Conservation (phyloP, 2,888 invertebrate species). For the Tenthredo amoena region DNA sequence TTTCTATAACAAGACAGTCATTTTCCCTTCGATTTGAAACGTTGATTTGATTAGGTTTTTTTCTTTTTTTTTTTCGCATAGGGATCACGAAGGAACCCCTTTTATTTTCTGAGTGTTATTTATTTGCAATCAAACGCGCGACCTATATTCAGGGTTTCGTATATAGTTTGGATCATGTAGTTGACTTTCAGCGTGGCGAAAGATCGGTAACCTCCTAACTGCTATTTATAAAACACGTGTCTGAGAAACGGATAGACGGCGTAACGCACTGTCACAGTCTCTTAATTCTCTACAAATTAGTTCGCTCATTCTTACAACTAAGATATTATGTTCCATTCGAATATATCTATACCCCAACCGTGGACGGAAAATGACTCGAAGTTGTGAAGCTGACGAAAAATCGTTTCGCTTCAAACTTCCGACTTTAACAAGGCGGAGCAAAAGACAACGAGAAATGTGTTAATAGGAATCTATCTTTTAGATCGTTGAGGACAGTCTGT, state of each 20-base stretch:
- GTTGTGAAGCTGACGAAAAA: constrained; percentile 1
- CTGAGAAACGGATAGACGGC: constrained; percentile 30
- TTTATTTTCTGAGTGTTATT: not conserved
- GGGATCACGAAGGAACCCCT: not conserved
- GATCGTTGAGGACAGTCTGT: constrained; percentile 1
- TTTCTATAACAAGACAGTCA: not conserved
- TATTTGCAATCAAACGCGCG: not conserved
- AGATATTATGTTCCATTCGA: constrained; percentile 41
- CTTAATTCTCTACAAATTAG: constrained; percentile 43
- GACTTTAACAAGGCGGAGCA: constrained; percentile 34
- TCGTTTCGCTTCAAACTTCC: constrained; percentile 32
- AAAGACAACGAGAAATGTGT: constrained; percentile 32
- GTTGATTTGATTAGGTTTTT: not conserved
- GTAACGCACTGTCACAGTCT: constrained; percentile 30
- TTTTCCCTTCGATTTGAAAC: no score
- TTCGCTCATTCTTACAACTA: constrained; percentile 37
- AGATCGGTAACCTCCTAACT: constrained; percentile 44
- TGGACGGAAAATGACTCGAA: not conserved
- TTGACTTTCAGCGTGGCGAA: constrained; percentile 17
- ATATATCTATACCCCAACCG: not conserved
- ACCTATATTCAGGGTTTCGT: constrained; percentile 17
- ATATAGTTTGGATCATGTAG: not conserved
- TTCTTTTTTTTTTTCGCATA: not conserved
- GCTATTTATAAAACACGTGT: constrained; percentile 48
- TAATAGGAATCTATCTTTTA: constrained; percentile 45